Base-by-base conservation (phyloP, 2,113 vertebrate genomes). In the Gnathonemus longibarbis region DNA sequence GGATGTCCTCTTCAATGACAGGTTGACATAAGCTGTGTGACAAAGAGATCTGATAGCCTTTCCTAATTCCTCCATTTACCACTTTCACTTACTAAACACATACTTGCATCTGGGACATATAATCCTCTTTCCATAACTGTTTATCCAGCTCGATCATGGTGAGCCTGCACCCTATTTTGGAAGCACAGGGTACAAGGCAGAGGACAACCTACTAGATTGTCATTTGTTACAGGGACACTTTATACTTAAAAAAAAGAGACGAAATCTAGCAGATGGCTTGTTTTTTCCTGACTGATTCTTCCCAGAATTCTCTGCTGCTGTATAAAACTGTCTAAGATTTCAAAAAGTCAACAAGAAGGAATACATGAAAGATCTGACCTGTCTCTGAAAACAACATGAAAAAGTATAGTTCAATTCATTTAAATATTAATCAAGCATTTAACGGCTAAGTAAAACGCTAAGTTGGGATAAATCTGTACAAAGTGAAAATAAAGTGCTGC, bases 1-100 rank as follows among this genome's bases (percentile, higher is more conserved):
- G 58, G 24, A 91, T 70, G 49, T 90, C 87, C 89, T 95, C 93
- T 83, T 95, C 95, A 17, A 95, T 84, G 50, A 96, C 93, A 46
- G 92, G n/a, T 88, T 89, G 93, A 77, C 93, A 95, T 27, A 94
- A 93, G 35, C 96, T 96, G 42, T 66, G 24, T 45, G 24, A 31
- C 21, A 62, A 62, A 53, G 50, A 62, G 21, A 46, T 42, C 35
- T 1, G 1, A 19, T 39, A 6, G 10, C 31, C 15, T 77, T 42
- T 42, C 6, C 19, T 80, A 80, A 80, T 39, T 70, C 31, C 35
- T 19, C 35, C 74, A 80, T 39, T 39, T 19, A 7, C 35, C 31
- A 80, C 6, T 80, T 80, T 35, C 35, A 80, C 39, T 80, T 42
- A 80, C 74, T 80, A 42, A 80, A 8, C 35, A 19, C 35, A 80